A percentile compares a stretch with the other conserved stretches of the same genome.
Evolutionary conservation across 2,888 invertebrate genomes (phyloP).

Genomic region (Eubasilissa splendida): DNA sequence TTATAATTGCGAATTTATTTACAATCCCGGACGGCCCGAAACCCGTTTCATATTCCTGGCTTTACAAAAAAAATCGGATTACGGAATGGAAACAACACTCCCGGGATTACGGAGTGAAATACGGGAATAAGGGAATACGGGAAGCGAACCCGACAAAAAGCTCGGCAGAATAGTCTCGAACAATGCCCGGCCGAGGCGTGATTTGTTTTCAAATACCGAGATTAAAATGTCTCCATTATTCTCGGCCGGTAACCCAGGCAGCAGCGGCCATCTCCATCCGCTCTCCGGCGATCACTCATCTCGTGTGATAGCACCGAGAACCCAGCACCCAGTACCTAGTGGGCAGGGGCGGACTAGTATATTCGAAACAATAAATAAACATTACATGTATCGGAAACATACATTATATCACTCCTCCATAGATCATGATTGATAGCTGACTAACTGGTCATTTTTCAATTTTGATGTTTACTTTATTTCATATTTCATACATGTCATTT

Average conservation of each 20-base stretch:
- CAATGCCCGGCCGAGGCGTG: constrained; percentile 50
- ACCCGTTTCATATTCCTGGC: constrained; percentile 21
- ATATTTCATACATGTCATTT: no score
- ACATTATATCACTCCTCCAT: no score
- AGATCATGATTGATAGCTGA: no score
- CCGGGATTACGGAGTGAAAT: constrained; percentile 30
- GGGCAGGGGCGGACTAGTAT: neutral
- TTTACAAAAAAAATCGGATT: constrained; percentile 27
- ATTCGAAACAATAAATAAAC: neutral
- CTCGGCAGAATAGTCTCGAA: constrained; percentile 38
- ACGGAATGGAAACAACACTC: constrained; percentile 36
- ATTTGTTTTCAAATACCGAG: constrained; percentile 53
- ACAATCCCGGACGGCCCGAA: constrained; percentile 2
- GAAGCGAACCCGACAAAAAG: constrained; percentile 27
- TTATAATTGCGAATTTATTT: constrained; percentile 30
- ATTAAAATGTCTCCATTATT: constrained; percentile 52
- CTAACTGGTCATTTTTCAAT: no score
- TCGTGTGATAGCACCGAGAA: constrained; percentile 26
- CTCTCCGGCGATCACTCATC: constrained; percentile 45
- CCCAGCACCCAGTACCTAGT: neutral
- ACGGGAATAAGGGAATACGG: constrained; percentile 17
- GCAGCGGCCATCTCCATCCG: constrained; percentile 48
- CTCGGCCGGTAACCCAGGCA: constrained; percentile 31
- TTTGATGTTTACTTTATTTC: no score
- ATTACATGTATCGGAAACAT: no score